Evolutionary conservation across 2,113 vertebrate species (phyloP), one percentile per base, ranked within the genome.

Genomic region (Istiophorus platypterus): DNA sequence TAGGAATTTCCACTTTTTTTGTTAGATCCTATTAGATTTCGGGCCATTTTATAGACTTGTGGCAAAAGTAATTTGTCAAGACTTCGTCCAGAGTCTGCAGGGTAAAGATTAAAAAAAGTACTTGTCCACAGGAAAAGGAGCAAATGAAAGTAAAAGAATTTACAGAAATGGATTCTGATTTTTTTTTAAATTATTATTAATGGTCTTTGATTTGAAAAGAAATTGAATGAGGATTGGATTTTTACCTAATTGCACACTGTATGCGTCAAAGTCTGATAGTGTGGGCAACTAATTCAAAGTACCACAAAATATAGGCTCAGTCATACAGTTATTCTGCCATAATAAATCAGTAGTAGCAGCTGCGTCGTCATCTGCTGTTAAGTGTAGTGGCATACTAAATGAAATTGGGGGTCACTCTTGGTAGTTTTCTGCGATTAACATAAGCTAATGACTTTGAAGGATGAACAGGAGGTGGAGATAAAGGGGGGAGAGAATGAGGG

Each of bases 391-490:
- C 81, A 80, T 78, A 78, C 80, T 78, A 84, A 90, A 90, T 84
- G 72, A 89, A 90, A 91, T 76, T 79, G 82, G 65, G 82, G 89
- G 88, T 93, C 87, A 86, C 63, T 86, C 82, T 76, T 83, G 81
- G 67, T 91, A 85, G 87, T 92, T 90, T 91, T 89, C n/a, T 78
- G 86, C 13, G 80, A 92, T 95, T 94, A 92, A 87, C 77, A 90
- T 88, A 78, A 87, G 93, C 94, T 94, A 91, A 94, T 96, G 90
- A 89, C 69, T 37, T 85, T 74, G 79, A 88, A 89, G 89, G 90
- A 90, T 92, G 90, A 92, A 92, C 82, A 69, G 91, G 92, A 92
- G 92, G 90, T 82, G 26, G 71, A 89, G 90, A 86, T 93, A 94
- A 93, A 87, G 82, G 3, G 82, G 27, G 67, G 14, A 62, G 22